Evolutionary conservation across 2,888 invertebrate genomes (phyloP).

Genomic region (Ichneumon xanthorius): DNA sequence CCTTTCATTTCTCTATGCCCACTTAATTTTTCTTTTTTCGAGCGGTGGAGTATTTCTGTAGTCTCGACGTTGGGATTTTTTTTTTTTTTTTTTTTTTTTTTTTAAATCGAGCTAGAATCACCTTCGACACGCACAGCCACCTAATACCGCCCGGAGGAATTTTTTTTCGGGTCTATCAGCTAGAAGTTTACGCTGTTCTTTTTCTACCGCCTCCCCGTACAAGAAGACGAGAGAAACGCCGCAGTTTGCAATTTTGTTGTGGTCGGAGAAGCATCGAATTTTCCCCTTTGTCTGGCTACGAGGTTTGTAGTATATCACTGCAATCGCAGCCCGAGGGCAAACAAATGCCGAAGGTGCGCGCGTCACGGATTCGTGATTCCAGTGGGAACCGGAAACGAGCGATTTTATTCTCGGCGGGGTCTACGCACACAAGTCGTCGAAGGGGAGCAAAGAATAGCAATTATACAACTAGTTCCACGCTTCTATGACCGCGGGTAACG

Average conservation of each 20-base stretch:
- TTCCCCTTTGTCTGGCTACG: not conserved
- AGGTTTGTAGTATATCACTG: not conserved
- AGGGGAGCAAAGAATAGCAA: constrained; percentile 39
- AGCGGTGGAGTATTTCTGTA: constrained; percentile 16
- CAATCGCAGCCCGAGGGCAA: constrained; percentile 25
- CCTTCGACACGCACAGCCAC: constrained; percentile 18
- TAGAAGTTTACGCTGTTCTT: not conserved
- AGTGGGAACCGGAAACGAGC: constrained; percentile 79
- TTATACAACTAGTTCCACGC: constrained; percentile 58
- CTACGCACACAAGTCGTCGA: constrained; percentile 25
- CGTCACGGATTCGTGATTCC: constrained; percentile 76
- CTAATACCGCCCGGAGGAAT: not conserved
- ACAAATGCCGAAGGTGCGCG: constrained; percentile 65
- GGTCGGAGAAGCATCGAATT: constrained; percentile 16
- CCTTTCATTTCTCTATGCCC: constrained; percentile 59
- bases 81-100: not conserved
- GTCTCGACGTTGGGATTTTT: not conserved
- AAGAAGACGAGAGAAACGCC: not conserved
- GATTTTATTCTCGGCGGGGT: constrained; percentile 75
- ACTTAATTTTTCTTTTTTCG: constrained; percentile 46
- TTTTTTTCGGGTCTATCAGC: not conserved
- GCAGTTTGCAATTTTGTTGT: not conserved
- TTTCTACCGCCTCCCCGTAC: not conserved
- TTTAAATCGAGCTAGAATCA: not conserved
- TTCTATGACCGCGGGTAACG: constrained; percentile 48